Conservation (phyloP, 2,113 vertebrate species). For the Percina caprodes region DNA sequence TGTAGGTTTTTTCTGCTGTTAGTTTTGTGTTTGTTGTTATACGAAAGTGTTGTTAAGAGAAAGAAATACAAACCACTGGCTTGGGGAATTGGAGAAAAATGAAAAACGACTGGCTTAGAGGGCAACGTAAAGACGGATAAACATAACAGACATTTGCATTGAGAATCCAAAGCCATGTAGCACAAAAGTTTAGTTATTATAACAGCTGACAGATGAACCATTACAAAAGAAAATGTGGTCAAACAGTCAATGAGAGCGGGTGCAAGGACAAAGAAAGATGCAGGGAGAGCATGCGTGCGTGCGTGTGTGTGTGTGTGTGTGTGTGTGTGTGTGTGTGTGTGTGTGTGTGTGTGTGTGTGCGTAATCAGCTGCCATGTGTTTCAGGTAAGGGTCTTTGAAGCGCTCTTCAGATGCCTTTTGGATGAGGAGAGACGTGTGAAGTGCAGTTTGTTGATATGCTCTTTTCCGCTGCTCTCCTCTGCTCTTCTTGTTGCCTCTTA, state of each 20-base stretch:
- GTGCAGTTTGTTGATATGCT: conserved; percentile 70
- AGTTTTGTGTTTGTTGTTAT: conserved; percentile 1
- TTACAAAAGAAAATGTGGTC: conserved; percentile 12
- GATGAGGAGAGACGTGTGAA: conserved; percentile 60
- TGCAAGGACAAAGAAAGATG: neutral
- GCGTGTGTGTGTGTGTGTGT: no score
- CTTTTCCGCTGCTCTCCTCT: conserved; percentile 35
- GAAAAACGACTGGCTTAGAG: conserved; percentile 33
- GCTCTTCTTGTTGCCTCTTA: conserved; percentile 51
- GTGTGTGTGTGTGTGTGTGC: conserved; percentile 27
- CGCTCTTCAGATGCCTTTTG: conserved; percentile 67
- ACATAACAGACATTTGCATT: conserved; percentile 30
- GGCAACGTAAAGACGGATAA: conserved; percentile 30
- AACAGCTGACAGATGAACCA: conserved; percentile 14
- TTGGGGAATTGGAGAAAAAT: conserved; percentile 21
- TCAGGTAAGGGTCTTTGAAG: conserved; percentile 69
- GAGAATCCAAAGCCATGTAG: conserved; percentile 21
- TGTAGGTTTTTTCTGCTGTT: neutral
- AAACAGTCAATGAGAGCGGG: neutral
- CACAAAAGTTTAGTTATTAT: conserved; percentile 17
- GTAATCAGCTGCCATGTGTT: conserved; percentile 66
- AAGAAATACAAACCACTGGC: conserved; percentile 40
- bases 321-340: no score
- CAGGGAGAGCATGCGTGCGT: neutral
- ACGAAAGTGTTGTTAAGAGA: conserved; percentile 5